A percentile compares a stretch with the other conserved stretches of the same genome.
Evolutionary conservation across 2,113 vertebrate genomes (phyloP).

Genomic region (Muscicapa adusta): DNA sequence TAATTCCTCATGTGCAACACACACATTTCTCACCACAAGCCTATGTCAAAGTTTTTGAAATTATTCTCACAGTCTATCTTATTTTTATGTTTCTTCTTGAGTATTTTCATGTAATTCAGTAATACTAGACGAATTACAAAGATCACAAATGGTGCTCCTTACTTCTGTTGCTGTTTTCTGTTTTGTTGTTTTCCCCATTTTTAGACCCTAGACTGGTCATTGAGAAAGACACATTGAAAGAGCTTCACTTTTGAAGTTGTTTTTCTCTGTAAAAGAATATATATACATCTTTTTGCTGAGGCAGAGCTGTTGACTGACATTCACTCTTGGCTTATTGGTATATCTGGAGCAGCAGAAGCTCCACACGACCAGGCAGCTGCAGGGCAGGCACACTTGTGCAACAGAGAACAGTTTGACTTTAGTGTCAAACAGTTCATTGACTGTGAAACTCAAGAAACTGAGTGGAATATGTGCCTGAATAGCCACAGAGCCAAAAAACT

Average conservation of each 20-base stretch:
- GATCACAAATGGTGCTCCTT: not conserved
- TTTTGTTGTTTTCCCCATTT: not conserved
- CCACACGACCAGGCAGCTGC: not conserved
- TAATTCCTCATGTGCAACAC: not conserved
- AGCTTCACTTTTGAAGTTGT: not conserved
- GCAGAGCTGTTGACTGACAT: not conserved
- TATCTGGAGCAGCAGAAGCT: not conserved
- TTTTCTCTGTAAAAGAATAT: not conserved
- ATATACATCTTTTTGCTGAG: not conserved
- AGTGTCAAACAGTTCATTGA: slow-evolving; percentile 6
- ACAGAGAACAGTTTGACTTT: not conserved
- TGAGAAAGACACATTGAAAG: not conserved
- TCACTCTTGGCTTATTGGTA: not conserved
- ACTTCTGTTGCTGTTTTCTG: not conserved
- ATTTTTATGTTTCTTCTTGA: not conserved
- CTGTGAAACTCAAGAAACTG: not conserved
- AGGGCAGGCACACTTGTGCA: not conserved
- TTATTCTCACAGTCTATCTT: not conserved
- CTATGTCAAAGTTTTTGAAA: not conserved
- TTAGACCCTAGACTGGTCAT: not conserved
- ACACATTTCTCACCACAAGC: not conserved
- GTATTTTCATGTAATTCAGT: not conserved
- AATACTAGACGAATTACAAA: not conserved
- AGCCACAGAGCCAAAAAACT: not conserved
- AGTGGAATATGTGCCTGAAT: not conserved